A percentile compares a stretch with the other conserved stretches of the same genome.
phyloP scores from a whole-genome alignment of 2,113 vertebrate genomes.

The Ceyx cyanopectus region DNA sequence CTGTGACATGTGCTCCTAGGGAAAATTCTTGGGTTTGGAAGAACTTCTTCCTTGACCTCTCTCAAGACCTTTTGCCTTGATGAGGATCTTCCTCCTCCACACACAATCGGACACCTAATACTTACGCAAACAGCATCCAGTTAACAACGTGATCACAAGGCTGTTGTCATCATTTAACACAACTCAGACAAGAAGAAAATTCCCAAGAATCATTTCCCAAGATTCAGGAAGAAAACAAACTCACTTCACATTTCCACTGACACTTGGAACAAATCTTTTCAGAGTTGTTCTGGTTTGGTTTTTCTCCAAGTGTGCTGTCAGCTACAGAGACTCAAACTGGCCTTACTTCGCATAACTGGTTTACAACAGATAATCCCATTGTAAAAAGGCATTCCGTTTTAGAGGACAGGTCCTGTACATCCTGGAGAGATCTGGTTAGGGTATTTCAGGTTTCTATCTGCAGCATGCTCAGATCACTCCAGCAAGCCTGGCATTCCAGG shows the following conservation, averaged over 20 bases:
- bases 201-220: slow-evolving; percentile 2
- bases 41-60: background rate
- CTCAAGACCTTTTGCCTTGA: slow-evolving; percentile 15
- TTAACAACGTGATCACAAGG: slow-evolving; percentile 5
- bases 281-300: background rate
- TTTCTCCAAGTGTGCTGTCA: background rate
- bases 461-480: background rate
- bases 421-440: background rate
- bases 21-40: background rate
- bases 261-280: background rate
- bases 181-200: background rate
- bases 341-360: background rate
- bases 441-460: background rate
- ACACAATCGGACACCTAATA: background rate
- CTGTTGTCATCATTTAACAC: background rate
- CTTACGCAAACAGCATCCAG: slow-evolving; percentile 8
- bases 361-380: background rate
- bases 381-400: background rate
- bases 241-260: background rate
- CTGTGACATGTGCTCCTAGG: background rate
- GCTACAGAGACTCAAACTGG: background rate
- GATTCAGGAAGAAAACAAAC: background rate
- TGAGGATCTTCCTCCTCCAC: background rate
- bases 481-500: background rate
- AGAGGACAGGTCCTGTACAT: background rate